Evolutionary conservation across 2,113 vertebrate genomes (phyloP).

Genomic region (Beaufortia kweichowensis): DNA sequence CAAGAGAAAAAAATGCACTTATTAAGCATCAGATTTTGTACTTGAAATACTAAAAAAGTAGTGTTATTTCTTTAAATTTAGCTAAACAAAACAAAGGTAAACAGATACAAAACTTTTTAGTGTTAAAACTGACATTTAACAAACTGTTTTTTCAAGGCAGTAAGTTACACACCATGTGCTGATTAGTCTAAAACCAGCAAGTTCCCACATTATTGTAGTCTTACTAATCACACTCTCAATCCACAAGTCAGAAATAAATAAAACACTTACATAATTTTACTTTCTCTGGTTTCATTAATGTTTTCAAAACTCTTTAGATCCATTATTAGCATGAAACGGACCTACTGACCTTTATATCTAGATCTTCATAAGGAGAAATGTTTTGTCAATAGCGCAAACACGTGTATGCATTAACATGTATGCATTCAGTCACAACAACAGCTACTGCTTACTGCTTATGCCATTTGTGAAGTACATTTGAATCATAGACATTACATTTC

Average conservation of each 20-base stretch:
- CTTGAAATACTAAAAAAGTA: too few relatives aligned
- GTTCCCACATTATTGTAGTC: background rate
- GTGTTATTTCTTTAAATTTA: too few relatives aligned
- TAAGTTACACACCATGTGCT: too few relatives aligned
- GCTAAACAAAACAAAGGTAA: background rate
- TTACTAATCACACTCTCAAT: background rate
- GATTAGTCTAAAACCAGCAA: background rate
- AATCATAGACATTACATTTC: background rate
- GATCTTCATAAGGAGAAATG: background rate
- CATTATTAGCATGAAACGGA: slow-evolving; percentile 22
- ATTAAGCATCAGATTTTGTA: background rate
- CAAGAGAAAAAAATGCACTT: background rate
- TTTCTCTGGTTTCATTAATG: background rate
- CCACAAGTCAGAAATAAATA: slow-evolving; percentile 17
- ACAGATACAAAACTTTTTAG: too few relatives aligned
- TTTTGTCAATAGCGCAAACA: background rate
- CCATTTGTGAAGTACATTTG: background rate
- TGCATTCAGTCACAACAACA: background rate
- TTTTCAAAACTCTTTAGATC: background rate
- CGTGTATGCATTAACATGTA: background rate
- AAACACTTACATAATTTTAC: slow-evolving; percentile 15
- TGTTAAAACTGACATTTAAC: too few relatives aligned
- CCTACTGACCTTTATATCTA: slow-evolving; percentile 11
- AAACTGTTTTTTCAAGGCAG: too few relatives aligned
- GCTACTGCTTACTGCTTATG: background rate